Base-by-base conservation (phyloP, 2,113 vertebrate species). In the Brachionichthys hirsutus region DNA sequence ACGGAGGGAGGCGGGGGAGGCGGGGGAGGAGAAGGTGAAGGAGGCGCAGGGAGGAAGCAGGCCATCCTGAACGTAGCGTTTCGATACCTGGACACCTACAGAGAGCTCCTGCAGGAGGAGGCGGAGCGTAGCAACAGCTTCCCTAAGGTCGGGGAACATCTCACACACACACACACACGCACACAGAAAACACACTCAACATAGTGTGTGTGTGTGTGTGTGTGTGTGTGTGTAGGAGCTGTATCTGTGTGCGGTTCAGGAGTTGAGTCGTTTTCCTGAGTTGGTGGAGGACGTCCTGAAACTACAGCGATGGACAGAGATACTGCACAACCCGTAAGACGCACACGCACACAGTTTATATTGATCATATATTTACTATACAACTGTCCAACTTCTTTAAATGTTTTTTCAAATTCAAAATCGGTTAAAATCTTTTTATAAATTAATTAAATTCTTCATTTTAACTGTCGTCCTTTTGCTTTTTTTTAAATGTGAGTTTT, bases 91-190 rank as follows among this genome's bases (percentile, higher is more conserved):
- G 95, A 98, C 66, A 97, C 93, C 2, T 97, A 96, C 90, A 91
- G 95, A 75, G 95, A 96, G 52, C 91, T 97, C 49, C 89, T 98
- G 70, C 96, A 97, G 87, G 96, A 98, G 87, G 95, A 98, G 77
- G 89, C 94, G 61, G 89, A 94, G 84, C 54, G 94, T 82, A 20
- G 92, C 90, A 82, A 93, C 90, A 85, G 85, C 67, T 92, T 96
- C 69, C 94, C 96, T 58, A 97, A 96, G 40, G 40, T 42, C 6
- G 36, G 12, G 2, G 15, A 61, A 56, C 51, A 24, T 57, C 36
- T 6, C 36, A 12, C 17, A 47, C 16, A 17, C 15, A 12, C 55
- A 59, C 14, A 47, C 65, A 45, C 2, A 41, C 36, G 10, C 12
- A 38, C 12, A 38, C 36, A 38, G 8, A 10, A 11, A 12, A 38